phyloP scores from a whole-genome alignment of 2,113 vertebrate species.

The Amphiprion percula region DNA sequence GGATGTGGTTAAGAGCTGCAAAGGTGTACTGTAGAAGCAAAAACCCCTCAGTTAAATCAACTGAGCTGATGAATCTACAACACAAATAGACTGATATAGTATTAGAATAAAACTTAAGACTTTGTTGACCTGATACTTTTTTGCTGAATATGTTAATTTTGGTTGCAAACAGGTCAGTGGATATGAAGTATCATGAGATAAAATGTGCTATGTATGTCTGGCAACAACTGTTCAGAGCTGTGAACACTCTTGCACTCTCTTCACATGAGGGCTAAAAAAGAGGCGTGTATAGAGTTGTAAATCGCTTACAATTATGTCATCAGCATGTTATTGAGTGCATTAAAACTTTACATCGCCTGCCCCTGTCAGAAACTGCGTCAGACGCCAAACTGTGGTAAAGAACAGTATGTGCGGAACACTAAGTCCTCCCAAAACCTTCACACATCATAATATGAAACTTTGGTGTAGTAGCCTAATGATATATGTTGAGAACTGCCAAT shows the following conservation, averaged over 20 bases:
- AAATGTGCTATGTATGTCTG: background rate
- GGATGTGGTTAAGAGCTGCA: conserved; percentile 71
- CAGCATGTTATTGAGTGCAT: background rate
- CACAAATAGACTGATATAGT: background rate
- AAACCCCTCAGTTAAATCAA: conserved; percentile 15
- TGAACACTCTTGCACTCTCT: background rate
- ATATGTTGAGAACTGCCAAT: background rate
- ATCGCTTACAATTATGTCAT: background rate
- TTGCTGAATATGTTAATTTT: background rate
- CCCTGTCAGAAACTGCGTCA: background rate
- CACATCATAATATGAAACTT: background rate
- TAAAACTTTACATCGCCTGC: background rate
- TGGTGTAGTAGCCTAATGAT: background rate
- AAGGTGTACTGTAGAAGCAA: conserved; percentile 19
- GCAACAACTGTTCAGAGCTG: background rate
- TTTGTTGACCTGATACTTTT: background rate
- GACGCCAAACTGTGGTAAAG: conserved; percentile 1
- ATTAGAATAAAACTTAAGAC: conserved; percentile 4
- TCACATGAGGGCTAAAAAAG: background rate
- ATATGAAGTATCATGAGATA: background rate
- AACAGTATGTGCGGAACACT: background rate
- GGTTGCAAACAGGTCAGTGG: conserved; percentile 1
- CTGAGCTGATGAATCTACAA: background rate
- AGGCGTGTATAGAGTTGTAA: background rate
- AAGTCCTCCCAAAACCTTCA: background rate